These are phyloP conservation scores for Salvelinus alpinus DNA, from an alignment of 2,113 vertebrate species.

Conservation along the genomic window DNA sequence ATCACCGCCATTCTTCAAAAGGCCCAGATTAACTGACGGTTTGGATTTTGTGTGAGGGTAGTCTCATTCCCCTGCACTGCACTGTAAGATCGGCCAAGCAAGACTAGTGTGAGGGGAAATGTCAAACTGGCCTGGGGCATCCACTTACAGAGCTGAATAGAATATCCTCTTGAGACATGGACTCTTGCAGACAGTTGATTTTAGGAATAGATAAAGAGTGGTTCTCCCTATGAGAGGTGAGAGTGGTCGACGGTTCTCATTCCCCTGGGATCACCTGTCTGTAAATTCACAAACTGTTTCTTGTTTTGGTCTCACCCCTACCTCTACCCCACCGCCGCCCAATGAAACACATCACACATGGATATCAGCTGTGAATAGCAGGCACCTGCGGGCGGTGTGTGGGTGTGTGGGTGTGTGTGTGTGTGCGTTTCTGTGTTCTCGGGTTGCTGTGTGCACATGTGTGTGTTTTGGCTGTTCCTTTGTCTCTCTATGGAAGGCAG, in stretches of 20 bases:
- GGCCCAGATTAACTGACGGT: no score
- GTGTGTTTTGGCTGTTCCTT: not conserved
- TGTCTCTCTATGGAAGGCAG: not conserved
- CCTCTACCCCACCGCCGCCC: constrained; percentile 19
- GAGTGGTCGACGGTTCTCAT: constrained; percentile 1
- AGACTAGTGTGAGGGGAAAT: not conserved
- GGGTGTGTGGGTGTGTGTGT: not conserved
- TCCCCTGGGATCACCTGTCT: constrained; percentile 6
- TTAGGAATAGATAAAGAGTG: not conserved
- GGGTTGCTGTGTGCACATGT: not conserved
- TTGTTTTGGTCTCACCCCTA: constrained; percentile 12
- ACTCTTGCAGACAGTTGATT: constrained; percentile 8
- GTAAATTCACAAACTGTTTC: not conserved
- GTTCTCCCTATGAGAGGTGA: not conserved
- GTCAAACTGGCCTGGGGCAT: not conserved
- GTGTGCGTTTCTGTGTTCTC: constrained; percentile 5
- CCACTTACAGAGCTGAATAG: not conserved
- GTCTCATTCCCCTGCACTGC: no score
- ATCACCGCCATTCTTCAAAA: no score
- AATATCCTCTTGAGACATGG: not conserved
- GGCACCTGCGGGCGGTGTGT: constrained; percentile 3
- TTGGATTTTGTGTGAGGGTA: no score
- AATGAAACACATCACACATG: not conserved
- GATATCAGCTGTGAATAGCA: constrained; percentile 31
- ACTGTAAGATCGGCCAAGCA: not conserved